A percentile compares a stretch with the other conserved stretches of the same genome.
phyloP scores from a whole-genome alignment of 23 tunicate genomes.

The Diplosoma virens region DNA sequence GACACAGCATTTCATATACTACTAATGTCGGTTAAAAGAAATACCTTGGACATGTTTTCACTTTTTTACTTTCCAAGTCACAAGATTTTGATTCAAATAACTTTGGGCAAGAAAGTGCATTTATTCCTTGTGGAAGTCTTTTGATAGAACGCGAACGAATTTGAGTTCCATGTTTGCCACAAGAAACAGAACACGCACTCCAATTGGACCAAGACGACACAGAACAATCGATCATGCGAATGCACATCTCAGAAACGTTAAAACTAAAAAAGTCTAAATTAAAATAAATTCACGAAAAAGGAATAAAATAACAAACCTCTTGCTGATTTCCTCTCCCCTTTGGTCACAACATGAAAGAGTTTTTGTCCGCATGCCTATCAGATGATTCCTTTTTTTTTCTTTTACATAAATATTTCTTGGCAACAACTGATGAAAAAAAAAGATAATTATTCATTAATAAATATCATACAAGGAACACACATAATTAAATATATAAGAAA shows the following conservation, averaged over 20 bases:
- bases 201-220: conserved; percentile 67
- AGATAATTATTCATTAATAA: no score
- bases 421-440: not conserved
- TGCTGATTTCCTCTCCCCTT: no score
- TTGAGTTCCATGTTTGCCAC: conserved; percentile 59
- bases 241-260: conserved; percentile 47
- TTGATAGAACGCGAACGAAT: conserved; percentile 45
- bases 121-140: conserved; percentile 53
- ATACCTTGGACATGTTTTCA: not conserved
- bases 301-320: no score
- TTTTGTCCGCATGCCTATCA: not conserved
- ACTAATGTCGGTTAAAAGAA: no score
- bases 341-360: no score
- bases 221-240: conserved; percentile 29
- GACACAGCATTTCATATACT: no score
- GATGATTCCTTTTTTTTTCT: no score
- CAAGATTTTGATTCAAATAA: conserved; percentile 28
- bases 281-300: no score
- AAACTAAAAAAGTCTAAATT: conserved; percentile 16
- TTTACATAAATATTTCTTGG: no score
- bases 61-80: not conserved
- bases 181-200: conserved; percentile 34
- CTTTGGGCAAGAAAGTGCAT: conserved; percentile 43
- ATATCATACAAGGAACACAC: no score
- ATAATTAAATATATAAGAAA: no score